Evolutionary conservation across 2,113 vertebrate species (phyloP), one percentile per base, ranked within the genome.

Genomic region (Thamnophis sirtalis): DNA sequence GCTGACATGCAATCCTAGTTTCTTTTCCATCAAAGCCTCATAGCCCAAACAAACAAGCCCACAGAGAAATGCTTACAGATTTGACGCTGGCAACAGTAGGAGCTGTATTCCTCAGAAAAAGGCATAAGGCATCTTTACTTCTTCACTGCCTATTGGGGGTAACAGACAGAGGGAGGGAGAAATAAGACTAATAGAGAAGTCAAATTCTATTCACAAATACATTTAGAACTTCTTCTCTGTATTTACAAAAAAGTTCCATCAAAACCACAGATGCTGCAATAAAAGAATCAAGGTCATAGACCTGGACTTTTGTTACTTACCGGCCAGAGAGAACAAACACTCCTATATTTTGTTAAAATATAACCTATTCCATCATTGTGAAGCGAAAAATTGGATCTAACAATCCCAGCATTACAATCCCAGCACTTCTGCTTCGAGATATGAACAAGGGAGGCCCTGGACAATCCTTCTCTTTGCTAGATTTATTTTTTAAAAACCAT

Each of bases 281-380:
- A 56, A 63, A 53, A 49, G 22, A 54, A 85, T 38, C 19, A 68
- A 88, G 90, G 63, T n/a, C 53, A 58, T 2, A 85, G 50, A 55
- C 73, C 73, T 85, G 84, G 49, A 89, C 87, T 50, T 86, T 89
- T 54, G 90, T 91, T 84, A 68, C 80, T 86, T 91, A 88, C 50
- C 88, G 68, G 85, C 89, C 85, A 87, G 15, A 43, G 17, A 54
- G 33, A 55, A 56, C 33, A 93, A 88, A 91, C 87, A 85, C 24
- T 87, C 49, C n/a, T 33, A 49, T 49, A 51, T 19, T 91, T 86
- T 63, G 92, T 93, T 93, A 91, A 93, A 89, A 54, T 89, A 60
- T 93, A 93, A 85, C 68, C 86, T 8, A 58, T 38, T 91, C 19
- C 7, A 68, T 84, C 26, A 49, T 13, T 87, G 85, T 49, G 63